Percentiles rank a stretch among this genome's conserved stretches.
These are phyloP conservation scores for Ptychodera flava DNA, from an alignment of 35 echinoderm and acorn worm genomes.

Conservation along the genomic window DNA sequence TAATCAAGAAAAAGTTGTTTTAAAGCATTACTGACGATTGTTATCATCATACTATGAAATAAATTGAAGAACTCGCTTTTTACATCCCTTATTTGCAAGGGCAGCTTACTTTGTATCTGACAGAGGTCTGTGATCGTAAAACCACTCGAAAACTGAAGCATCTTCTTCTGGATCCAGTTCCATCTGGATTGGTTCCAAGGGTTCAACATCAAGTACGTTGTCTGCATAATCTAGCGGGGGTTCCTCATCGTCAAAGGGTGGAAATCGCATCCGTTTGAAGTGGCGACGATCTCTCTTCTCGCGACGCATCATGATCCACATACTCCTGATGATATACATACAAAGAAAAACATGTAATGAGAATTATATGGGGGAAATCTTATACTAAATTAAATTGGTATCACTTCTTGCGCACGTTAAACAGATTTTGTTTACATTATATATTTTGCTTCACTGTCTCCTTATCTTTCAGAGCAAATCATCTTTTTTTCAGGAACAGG, in stretches of 20 bases:
- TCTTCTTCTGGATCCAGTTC: slow-evolving; percentile 92
- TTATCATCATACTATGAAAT: too few species aligned
- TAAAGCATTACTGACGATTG: too few species aligned
- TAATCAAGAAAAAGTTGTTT: too few species aligned
- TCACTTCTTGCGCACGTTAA: too few species aligned
- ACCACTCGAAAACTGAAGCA: slow-evolving; percentile 90
- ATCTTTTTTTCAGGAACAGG: too few species aligned
- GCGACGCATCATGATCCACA: slow-evolving; percentile 99
- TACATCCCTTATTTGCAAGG: too few species aligned
- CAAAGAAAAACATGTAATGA: slow-evolving; percentile 3
- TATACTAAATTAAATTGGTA: not conserved
- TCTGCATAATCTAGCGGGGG: slow-evolving; percentile 87
- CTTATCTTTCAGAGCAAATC: too few species aligned
- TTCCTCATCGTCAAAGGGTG: slow-evolving; percentile 95
- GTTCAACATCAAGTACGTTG: slow-evolving; percentile 95
- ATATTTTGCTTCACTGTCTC: too few species aligned
- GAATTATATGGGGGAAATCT: not conserved
- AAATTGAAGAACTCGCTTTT: too few species aligned
- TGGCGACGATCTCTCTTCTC: slow-evolving; percentile 97
- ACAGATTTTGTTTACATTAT: too few species aligned
- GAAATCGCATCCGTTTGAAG: slow-evolving; percentile 94
- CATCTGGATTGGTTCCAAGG: slow-evolving; percentile 89
- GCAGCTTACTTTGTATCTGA: slow-evolving; percentile 67
- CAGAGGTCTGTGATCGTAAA: slow-evolving; percentile 97
- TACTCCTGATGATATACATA: slow-evolving; percentile 28